These are phyloP conservation scores for Pterostichus madidus DNA, from an alignment of 2,888 invertebrate genomes.

Conservation along the genomic window DNA sequence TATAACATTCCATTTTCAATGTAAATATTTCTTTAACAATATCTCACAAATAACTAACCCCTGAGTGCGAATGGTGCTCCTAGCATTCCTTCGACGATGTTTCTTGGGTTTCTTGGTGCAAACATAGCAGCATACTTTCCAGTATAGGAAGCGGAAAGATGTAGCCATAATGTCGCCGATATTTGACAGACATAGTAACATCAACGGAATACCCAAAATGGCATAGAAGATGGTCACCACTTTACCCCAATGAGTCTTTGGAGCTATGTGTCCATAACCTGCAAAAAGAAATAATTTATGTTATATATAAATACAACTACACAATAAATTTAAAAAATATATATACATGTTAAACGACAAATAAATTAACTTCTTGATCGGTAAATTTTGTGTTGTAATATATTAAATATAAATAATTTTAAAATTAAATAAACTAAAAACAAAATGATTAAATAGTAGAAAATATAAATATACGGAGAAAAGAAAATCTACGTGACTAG, in stretches of 20 bases:
- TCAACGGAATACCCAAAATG: slow-evolving; percentile 95
- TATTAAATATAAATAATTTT: too few relatives aligned
- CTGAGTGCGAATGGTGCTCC: slow-evolving; percentile 71
- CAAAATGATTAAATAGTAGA: neutral
- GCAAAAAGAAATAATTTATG: slow-evolving; percentile 70
- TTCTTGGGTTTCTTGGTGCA: slow-evolving; percentile 89
- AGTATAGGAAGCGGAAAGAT: slow-evolving; percentile 95
- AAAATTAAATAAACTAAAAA: neutral
- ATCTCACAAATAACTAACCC: slow-evolving; percentile 68
- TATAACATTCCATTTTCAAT: neutral
- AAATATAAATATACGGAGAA: too few relatives aligned
- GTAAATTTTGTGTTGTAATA: neutral
- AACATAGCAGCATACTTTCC: slow-evolving; percentile 94
- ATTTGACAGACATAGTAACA: slow-evolving; percentile 96
- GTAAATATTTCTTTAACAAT: too few relatives aligned
- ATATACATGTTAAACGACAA: too few relatives aligned
- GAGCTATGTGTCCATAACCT: slow-evolving; percentile 98
- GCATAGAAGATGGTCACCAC: slow-evolving; percentile 97
- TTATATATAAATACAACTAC: too few relatives aligned
- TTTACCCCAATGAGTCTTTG: slow-evolving; percentile 95
- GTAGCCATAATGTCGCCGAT: slow-evolving; percentile 97
- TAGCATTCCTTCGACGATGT: slow-evolving; percentile 76
- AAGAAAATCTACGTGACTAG: too few relatives aligned
- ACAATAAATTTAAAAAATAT: too few relatives aligned
- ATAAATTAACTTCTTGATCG: too few relatives aligned